Conservation (phyloP, 1,140 invertebrate genomes). For the Glossosoma conforme region DNA sequence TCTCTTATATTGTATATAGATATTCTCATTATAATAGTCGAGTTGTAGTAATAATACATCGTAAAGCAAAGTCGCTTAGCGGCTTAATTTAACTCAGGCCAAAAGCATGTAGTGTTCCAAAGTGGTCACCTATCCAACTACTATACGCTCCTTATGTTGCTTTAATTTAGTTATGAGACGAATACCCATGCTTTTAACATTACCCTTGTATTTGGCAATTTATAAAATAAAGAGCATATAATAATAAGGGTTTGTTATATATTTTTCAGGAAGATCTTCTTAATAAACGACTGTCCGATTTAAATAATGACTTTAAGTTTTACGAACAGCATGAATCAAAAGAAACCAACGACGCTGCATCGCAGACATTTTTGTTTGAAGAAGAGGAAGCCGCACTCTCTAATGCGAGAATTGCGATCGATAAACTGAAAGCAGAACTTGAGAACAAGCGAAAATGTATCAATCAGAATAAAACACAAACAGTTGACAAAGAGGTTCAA, state of each 20-base stretch:
- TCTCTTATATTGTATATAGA: too few species aligned
- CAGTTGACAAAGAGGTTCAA: conserved; percentile 14
- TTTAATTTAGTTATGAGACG: too few species aligned
- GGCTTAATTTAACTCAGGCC: too few species aligned
- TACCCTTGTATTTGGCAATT: too few species aligned
- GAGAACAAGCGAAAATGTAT: conserved; percentile 4
- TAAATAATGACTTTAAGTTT: conserved; percentile 5
- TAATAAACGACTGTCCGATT: conserved; percentile 6
- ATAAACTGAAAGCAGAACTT: conserved; percentile 10
- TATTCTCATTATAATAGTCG: too few species aligned
- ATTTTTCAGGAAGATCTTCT: conserved; percentile 15
- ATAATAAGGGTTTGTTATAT: conserved; percentile 1
- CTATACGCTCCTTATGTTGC: too few species aligned
- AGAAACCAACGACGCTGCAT: conserved; percentile 7
- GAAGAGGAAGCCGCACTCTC: neutral
- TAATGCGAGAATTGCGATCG: conserved; percentile 10
- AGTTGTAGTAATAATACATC: too few species aligned
- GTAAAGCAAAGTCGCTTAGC: too few species aligned
- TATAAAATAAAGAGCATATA: too few species aligned
- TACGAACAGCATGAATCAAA: neutral
- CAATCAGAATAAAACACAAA: neutral
- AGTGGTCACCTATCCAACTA: too few species aligned
- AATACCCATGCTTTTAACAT: too few species aligned
- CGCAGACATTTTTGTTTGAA: conserved; percentile 2
- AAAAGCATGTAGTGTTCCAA: too few species aligned